Evolutionary conservation across 53 echinoderm and acorn worm genomes (phyloP).

Genomic region (Echinometra lucunter): DNA sequence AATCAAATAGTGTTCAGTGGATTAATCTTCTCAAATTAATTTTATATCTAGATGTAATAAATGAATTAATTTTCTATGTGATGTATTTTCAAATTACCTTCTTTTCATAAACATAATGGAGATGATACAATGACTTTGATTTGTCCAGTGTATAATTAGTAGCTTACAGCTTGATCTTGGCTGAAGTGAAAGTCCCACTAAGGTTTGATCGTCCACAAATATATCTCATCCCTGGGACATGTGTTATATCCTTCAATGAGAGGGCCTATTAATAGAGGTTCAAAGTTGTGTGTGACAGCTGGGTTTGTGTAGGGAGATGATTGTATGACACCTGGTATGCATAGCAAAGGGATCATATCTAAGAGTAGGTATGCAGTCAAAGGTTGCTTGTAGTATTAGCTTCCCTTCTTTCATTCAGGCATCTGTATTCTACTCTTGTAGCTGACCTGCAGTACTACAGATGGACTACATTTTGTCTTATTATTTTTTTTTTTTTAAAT

Average conservation of each 20-base stretch:
- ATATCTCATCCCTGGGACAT: not conserved
- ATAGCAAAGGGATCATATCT: constrained; percentile 32
- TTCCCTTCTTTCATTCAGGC: not conserved
- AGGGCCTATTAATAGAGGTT: constrained; percentile 40
- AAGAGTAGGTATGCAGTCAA: constrained; percentile 20
- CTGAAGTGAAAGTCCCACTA: not conserved
- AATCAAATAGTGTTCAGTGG: no score
- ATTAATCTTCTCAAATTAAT: not conserved
- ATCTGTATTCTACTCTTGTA: not conserved
- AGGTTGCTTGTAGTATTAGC: constrained; percentile 34
- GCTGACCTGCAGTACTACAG: not conserved
- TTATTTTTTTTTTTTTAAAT: no score
- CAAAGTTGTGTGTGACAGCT: constrained; percentile 42
- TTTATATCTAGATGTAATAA: no score
- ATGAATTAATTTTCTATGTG: no score
- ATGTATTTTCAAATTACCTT: no score
- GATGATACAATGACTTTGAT: not conserved
- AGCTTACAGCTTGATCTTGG: not conserved
- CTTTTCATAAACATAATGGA: not conserved
- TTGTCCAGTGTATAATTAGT: not conserved
- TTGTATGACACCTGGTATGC: constrained; percentile 35
- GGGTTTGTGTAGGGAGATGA: constrained; percentile 31
- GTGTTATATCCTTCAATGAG: constrained; percentile 34
- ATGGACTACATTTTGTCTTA: no score
- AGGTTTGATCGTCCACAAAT: constrained; percentile 7